Conservation (phyloP, 2,888 invertebrate genomes). For the Brachyptera risi region DNA sequence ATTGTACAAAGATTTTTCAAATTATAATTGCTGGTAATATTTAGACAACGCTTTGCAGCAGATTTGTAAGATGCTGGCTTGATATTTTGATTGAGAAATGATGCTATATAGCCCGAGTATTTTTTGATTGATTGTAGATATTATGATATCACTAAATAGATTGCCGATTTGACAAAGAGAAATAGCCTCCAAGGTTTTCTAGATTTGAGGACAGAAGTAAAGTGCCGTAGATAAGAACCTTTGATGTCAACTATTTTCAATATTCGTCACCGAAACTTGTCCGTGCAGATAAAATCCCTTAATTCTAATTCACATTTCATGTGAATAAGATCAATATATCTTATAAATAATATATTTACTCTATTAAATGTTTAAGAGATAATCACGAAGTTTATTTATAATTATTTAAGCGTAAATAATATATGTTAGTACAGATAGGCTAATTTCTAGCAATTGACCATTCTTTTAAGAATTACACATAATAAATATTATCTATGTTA, state of each 20-base stretch:
- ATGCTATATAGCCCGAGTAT: neutral
- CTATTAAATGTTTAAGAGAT: constrained; percentile 8
- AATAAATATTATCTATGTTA: neutral
- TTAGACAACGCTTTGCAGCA: neutral
- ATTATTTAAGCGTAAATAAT: neutral
- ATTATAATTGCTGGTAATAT: too few relatives aligned
- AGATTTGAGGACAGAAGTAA: neutral
- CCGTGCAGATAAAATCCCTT: too few relatives aligned
- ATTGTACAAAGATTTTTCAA: too few relatives aligned
- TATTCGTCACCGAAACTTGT: too few relatives aligned
- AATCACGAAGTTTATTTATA: constrained; percentile 14
- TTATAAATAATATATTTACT: too few relatives aligned
- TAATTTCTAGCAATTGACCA: neutral
- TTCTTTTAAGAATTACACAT: neutral
- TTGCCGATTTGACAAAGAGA: neutral
- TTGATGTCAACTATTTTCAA: too few relatives aligned
- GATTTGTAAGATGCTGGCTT: constrained; percentile 1
- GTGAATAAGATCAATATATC: too few relatives aligned
- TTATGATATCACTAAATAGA: neutral
- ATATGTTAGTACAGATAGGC: neutral
- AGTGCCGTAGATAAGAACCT: too few relatives aligned
- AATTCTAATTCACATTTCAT: too few relatives aligned
- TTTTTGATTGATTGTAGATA: neutral
- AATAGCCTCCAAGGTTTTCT: neutral
- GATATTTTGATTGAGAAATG: neutral